These are phyloP conservation scores for Pitta sordida DNA, from an alignment of 2,113 vertebrate species.

Conservation along the genomic window DNA sequence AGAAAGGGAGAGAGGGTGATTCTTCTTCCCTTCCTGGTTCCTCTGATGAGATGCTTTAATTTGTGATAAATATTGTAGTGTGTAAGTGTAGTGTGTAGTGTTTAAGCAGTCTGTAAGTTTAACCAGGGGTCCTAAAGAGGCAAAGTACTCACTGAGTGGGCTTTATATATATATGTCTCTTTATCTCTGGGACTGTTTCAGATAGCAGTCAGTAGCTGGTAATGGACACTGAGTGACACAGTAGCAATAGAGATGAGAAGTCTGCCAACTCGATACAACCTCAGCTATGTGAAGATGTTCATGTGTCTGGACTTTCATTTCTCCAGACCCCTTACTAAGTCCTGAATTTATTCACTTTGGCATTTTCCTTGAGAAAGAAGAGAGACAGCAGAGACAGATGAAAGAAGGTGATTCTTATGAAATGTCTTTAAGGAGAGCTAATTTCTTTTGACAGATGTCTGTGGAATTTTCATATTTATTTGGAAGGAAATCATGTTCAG, in stretches of 20 bases:
- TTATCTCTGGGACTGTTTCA: background rate
- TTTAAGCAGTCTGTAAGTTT: background rate
- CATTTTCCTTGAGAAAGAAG: background rate
- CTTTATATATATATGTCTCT: background rate
- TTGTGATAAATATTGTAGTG: background rate
- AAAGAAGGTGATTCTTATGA: background rate
- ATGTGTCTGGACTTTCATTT: background rate
- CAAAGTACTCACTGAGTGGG: background rate
- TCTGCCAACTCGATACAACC: background rate
- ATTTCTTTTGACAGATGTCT: slow-evolving; percentile 13
- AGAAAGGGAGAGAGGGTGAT: background rate
- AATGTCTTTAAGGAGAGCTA: background rate
- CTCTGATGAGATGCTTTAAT: background rate
- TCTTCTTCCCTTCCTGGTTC: background rate
- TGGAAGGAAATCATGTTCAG: background rate
- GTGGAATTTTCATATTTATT: slow-evolving; percentile 23
- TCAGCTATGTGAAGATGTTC: background rate
- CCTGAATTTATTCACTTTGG: background rate
- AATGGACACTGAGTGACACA: background rate
- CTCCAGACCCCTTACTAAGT: background rate
- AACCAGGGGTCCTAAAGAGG: background rate
- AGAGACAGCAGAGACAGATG: background rate
- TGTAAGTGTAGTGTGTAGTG: too few relatives aligned
- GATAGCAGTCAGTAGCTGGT: background rate
- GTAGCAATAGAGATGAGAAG: background rate